Evolutionary conservation across 2,113 vertebrate species (phyloP).

Genomic region (Gracilinanus agilis): DNA sequence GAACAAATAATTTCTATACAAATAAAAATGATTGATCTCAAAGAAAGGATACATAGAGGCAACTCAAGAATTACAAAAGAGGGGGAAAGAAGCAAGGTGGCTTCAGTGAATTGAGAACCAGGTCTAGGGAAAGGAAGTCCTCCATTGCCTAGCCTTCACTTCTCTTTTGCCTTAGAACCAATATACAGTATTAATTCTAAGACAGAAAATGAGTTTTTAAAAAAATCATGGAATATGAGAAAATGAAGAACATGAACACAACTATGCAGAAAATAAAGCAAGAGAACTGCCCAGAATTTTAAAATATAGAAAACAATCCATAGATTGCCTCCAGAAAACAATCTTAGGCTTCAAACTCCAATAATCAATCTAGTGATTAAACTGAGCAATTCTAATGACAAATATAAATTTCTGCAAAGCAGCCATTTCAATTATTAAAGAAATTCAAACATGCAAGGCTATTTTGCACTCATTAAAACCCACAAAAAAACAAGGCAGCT

Average conservation of each 20-base stretch:
- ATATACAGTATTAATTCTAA: too few species aligned
- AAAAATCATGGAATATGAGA: not conserved
- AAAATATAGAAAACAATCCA: not conserved
- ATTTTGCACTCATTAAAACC: not conserved
- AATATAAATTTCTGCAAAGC: not conserved
- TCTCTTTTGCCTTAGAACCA: too few species aligned
- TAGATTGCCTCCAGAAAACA: not conserved
- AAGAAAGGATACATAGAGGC: not conserved
- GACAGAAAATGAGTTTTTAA: too few species aligned
- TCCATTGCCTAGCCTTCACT: too few species aligned
- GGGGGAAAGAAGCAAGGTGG: too few species aligned
- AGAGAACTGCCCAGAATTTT: not conserved
- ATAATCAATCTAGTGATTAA: not conserved
- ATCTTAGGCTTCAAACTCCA: not conserved
- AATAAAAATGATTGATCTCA: not conserved
- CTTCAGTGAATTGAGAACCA: too few species aligned
- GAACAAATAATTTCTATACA: not conserved
- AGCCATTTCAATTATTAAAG: not conserved
- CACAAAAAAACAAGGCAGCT: too few species aligned
- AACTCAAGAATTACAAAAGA: not conserved
- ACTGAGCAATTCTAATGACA: not conserved
- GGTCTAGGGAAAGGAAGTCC: too few species aligned
- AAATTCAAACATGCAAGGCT: not conserved
- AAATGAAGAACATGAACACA: not conserved
- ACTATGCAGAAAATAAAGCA: not conserved